These are phyloP conservation scores for Dryoscopus gambensis DNA, from an alignment of 2,113 vertebrate genomes.

Conservation along the genomic window DNA sequence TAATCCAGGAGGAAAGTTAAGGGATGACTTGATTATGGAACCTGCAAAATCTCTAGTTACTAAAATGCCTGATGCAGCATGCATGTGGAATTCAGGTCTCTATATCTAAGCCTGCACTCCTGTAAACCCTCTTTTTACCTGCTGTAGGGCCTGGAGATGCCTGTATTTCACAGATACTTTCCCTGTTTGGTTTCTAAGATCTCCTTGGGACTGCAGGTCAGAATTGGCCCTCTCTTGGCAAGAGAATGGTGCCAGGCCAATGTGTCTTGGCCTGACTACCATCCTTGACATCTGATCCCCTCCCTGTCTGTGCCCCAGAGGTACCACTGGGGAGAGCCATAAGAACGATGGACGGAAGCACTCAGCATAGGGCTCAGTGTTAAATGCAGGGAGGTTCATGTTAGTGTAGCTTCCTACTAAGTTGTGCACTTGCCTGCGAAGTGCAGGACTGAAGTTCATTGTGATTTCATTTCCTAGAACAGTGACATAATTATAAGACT, in stretches of 20 bases:
- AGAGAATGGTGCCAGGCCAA: too few species aligned
- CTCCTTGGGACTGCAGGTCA: neutral
- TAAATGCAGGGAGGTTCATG: neutral
- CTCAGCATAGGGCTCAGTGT: accelerated
- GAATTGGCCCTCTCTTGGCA: neutral
- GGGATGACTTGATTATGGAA: neutral
- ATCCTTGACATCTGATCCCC: too few species aligned
- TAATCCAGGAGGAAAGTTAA: neutral
- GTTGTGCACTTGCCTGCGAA: neutral
- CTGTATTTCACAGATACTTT: neutral
- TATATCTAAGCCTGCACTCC: neutral
- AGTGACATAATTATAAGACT: neutral
- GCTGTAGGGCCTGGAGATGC: neutral
- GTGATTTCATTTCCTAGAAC: neutral
- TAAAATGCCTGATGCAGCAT: neutral
- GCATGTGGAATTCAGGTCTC: neutral
- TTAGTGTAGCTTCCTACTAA: neutral
- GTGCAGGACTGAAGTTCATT: neutral
- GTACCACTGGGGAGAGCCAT: accelerated
- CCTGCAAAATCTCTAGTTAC: neutral
- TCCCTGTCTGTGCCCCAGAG: neutral
- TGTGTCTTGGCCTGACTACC: neutral
- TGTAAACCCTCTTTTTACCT: neutral
- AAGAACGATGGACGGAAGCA: neutral
- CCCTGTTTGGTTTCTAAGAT: neutral